These are phyloP conservation scores for Astropecten irregularis DNA, from an alignment of 53 echinoderm and acorn worm species.

Conservation along the genomic window DNA sequence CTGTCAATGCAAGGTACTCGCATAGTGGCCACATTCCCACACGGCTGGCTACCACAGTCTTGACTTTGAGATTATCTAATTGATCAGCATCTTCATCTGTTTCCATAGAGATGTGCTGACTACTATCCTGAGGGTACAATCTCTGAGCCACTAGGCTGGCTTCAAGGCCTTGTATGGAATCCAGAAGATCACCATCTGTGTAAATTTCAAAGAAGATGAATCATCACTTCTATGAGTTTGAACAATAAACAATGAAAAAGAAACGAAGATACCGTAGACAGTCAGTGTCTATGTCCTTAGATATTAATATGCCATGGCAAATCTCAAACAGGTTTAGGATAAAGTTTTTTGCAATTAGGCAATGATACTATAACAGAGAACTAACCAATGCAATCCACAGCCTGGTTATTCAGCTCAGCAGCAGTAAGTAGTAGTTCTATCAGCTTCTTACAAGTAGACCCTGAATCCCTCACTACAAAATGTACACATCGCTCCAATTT, in stretches of 20 bases:
- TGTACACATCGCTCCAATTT: conserved; percentile 17
- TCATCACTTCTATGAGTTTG: too few relatives aligned
- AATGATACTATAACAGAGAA: too few relatives aligned
- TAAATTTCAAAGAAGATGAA: neutral
- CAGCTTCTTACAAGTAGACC: conserved; percentile 18
- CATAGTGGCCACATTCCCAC: conserved; percentile 77
- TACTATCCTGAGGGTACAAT: conserved; percentile 15
- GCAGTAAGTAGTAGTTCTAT: conserved; percentile 10
- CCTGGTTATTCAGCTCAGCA: conserved; percentile 35
- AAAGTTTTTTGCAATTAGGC: too few relatives aligned
- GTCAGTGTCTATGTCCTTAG: too few relatives aligned
- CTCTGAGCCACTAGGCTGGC: conserved; percentile 45
- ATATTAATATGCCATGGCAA: too few relatives aligned
- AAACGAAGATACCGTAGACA: too few relatives aligned
- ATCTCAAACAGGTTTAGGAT: too few relatives aligned
- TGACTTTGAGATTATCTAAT: neutral
- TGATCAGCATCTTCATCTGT: conserved; percentile 23
- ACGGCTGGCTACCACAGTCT: conserved; percentile 10
- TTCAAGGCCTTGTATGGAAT: conserved; percentile 42
- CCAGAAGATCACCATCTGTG: conserved; percentile 56
- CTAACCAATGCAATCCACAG: conserved; percentile 47
- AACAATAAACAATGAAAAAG: too few relatives aligned
- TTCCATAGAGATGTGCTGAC: conserved; percentile 38
- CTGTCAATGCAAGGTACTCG: conserved; percentile 56
- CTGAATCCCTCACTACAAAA: conserved; percentile 41